Percentiles rank a stretch among this genome's conserved stretches.
phyloP scores from a whole-genome alignment of 2,113 vertebrate genomes.

The Corynorhinus townsendii region DNA sequence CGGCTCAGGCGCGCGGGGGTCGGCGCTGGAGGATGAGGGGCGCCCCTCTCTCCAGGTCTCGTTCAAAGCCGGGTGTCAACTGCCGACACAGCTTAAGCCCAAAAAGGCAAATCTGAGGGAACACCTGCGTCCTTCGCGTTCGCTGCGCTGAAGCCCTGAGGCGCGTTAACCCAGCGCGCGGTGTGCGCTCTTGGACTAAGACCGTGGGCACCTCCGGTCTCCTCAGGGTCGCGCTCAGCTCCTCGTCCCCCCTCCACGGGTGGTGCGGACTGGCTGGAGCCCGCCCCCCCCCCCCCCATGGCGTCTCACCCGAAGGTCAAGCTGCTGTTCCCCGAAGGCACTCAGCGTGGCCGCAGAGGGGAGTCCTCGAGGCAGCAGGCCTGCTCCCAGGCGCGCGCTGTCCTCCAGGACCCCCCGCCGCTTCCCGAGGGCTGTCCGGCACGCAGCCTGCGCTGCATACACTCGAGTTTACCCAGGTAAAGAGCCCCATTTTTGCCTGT shows the following conservation, averaged over 20 bases:
- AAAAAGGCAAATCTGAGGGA: background rate
- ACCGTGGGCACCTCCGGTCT: background rate
- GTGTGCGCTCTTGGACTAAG: background rate
- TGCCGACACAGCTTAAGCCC: background rate
- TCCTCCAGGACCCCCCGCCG: background rate
- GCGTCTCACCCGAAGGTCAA: background rate
- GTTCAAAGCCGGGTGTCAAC: background rate
- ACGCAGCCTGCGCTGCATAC: background rate
- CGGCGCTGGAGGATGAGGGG: background rate
- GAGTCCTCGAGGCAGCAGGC: background rate
- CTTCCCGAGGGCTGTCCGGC: background rate
- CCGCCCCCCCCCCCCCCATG: no score
- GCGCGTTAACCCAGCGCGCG: background rate
- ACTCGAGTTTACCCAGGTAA: background rate
- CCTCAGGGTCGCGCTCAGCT: background rate
- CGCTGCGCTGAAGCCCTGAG: background rate
- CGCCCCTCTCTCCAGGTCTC: background rate
- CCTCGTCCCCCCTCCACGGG: background rate
- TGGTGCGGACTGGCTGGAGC: background rate
- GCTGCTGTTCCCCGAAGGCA: background rate
- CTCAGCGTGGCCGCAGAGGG: background rate
- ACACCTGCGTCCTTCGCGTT: background rate
- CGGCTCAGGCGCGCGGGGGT: accelerated
- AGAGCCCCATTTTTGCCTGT: background rate
- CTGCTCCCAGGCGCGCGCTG: background rate